Conservation (phyloP, 2,113 vertebrate species). For the Cebus imitator region DNA sequence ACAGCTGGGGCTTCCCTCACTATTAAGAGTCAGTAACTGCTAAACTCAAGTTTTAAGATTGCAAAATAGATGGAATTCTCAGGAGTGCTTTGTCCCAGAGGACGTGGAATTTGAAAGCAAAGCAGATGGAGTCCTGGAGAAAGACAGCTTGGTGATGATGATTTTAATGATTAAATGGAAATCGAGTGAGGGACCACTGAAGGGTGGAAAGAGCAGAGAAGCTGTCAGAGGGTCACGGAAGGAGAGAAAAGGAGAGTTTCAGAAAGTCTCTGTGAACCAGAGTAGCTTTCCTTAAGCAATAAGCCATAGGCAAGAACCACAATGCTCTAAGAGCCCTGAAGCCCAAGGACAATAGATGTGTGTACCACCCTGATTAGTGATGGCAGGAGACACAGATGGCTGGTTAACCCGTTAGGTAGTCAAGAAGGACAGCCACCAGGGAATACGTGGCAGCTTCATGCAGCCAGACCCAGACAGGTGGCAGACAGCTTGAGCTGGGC, state of each 20-base stretch:
- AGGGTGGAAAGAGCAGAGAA: neutral
- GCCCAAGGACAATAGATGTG: slow-evolving; percentile 42
- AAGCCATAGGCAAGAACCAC: neutral
- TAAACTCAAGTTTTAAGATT: slow-evolving; percentile 28
- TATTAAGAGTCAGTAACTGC: slow-evolving; percentile 40
- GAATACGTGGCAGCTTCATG: slow-evolving; percentile 42
- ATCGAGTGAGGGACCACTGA: neutral
- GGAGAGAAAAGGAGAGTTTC: neutral
- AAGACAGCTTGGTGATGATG: slow-evolving; percentile 62
- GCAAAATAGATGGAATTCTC: slow-evolving; percentile 52
- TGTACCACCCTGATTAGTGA: neutral
- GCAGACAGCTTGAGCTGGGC: slow-evolving; percentile 28
- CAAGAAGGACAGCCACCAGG: slow-evolving; percentile 8
- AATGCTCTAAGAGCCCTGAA: slow-evolving; percentile 3
- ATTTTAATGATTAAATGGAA: slow-evolving; percentile 68
- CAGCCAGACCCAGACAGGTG: slow-evolving; percentile 49
- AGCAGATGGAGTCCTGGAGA: slow-evolving; percentile 57
- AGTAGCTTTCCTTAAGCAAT: slow-evolving; percentile 5
- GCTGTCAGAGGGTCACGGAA: neutral
- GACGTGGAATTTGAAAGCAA: slow-evolving; percentile 68
- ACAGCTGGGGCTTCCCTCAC: neutral
- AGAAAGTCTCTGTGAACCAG: slow-evolving; percentile 19
- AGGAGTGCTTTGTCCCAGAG: slow-evolving; percentile 33
- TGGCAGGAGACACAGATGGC: slow-evolving; percentile 61
- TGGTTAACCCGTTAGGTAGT: slow-evolving; percentile 37